Percentiles rank a stretch among this genome's conserved stretches.
These are phyloP conservation scores for Penaeus monodon DNA, from an alignment of 2,888 invertebrate species.

Conservation along the genomic window DNA sequence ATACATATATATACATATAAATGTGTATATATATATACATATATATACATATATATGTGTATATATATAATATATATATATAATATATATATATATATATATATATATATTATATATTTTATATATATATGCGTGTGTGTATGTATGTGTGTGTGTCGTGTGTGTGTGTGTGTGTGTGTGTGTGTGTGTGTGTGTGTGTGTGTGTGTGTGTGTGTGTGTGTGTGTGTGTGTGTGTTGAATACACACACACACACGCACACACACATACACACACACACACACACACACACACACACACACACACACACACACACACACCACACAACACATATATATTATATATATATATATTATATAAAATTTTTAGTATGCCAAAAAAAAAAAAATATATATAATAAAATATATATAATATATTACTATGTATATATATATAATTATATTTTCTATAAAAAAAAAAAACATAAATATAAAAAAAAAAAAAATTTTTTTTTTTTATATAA, in stretches of 20 bases:
- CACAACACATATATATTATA: no score
- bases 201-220: not conserved
- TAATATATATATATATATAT: not conserved
- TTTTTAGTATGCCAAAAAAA: no score
- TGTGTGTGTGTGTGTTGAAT: not conserved
- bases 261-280: not conserved
- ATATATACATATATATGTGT: not conserved
- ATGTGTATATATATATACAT: not conserved
- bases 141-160: no score
- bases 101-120: not conserved
- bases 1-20: not conserved
- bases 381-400: constrained; percentile 5
- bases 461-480: no score
- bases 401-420: no score
- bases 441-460: no score
- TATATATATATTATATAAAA: constrained; percentile 10
- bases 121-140: not conserved
- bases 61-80: not conserved
- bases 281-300: not conserved
- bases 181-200: not conserved
- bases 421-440: constrained; percentile 4
- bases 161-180: not conserved
- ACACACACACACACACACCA: not conserved
- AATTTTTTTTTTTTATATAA: no score
- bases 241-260: not conserved